phyloP scores from a whole-genome alignment of 2,113 vertebrate species.

The Anhinga rufa region DNA sequence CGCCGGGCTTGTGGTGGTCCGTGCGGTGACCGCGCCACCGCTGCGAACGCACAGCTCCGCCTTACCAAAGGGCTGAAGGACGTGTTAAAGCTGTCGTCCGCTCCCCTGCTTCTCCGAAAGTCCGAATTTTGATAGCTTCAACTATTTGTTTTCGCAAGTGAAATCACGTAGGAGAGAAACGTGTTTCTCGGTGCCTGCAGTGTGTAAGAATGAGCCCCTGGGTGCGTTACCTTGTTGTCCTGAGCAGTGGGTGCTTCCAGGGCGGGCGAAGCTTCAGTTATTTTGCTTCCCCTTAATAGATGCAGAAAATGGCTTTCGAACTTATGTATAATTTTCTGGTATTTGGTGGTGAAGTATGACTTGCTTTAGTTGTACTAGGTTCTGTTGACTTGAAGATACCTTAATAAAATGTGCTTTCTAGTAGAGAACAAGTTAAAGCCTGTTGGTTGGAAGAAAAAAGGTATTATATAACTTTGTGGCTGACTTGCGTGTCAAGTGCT shows the following conservation, averaged over 20 bases:
- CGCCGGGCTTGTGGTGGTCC: no score
- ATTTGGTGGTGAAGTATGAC: background rate
- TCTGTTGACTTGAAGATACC: background rate
- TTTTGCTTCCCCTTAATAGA: background rate
- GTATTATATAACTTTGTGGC: background rate
- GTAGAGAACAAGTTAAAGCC: background rate
- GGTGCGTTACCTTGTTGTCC: background rate
- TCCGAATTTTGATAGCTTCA: background rate
- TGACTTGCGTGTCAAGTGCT: background rate
- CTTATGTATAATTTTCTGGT: background rate
- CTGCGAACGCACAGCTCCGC: fast-evolving
- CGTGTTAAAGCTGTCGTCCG: background rate
- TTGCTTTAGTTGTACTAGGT: background rate
- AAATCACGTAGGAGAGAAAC: background rate
- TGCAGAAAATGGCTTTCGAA: background rate
- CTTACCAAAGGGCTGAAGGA: background rate
- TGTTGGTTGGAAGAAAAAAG: background rate
- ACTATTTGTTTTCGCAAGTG: background rate
- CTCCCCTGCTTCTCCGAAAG: background rate
- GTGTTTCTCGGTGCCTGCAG: background rate
- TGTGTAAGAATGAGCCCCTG: background rate
- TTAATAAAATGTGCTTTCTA: background rate
- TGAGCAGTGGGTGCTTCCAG: background rate
- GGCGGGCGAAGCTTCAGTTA: background rate
- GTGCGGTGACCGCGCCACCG: fast-evolving